These are phyloP conservation scores for Polyommatus iphigenia DNA, from an alignment of 2,888 invertebrate species.

Conservation along the genomic window DNA sequence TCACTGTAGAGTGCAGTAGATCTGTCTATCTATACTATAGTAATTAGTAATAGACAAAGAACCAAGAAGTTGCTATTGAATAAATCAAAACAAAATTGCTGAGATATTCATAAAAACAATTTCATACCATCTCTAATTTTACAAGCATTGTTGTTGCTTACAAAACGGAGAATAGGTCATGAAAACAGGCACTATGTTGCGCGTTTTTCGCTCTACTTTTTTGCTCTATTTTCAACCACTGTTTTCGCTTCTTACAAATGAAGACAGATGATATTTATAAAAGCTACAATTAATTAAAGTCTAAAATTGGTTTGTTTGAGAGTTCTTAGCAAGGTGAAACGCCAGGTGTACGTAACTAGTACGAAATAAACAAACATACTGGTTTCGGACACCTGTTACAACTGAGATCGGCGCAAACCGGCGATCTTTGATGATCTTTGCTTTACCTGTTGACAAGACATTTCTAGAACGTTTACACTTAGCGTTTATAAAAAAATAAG, in stretches of 20 bases:
- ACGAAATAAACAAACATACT: conserved; percentile 4
- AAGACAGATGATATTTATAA: not conserved
- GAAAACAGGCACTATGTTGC: not conserved
- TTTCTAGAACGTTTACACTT: not conserved
- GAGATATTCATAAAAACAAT: not conserved
- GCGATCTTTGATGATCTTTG: not conserved
- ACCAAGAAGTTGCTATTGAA: not conserved
- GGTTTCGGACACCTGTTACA: conserved; percentile 7
- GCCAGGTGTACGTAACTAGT: conserved; percentile 16
- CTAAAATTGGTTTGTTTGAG: conserved; percentile 7
- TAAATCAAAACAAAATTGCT: not conserved
- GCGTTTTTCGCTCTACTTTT: conserved; percentile 7
- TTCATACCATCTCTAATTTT: not conserved
- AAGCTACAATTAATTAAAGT: conserved; percentile 3
- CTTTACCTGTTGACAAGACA: not conserved
- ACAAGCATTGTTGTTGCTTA: conserved; percentile 10
- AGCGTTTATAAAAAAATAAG: not conserved
- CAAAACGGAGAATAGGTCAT: conserved; percentile 6
- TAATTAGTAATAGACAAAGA: no score
- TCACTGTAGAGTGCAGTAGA: not conserved
- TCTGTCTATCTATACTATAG: no score
- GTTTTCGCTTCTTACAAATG: not conserved
- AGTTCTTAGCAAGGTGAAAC: conserved; percentile 7
- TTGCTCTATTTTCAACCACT: conserved; percentile 10
- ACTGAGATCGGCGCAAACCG: not conserved